Percentiles rank a stretch among this genome's conserved stretches.
Conservation (phyloP, 2,113 vertebrate species). For the Corythaeola cristata region DNA sequence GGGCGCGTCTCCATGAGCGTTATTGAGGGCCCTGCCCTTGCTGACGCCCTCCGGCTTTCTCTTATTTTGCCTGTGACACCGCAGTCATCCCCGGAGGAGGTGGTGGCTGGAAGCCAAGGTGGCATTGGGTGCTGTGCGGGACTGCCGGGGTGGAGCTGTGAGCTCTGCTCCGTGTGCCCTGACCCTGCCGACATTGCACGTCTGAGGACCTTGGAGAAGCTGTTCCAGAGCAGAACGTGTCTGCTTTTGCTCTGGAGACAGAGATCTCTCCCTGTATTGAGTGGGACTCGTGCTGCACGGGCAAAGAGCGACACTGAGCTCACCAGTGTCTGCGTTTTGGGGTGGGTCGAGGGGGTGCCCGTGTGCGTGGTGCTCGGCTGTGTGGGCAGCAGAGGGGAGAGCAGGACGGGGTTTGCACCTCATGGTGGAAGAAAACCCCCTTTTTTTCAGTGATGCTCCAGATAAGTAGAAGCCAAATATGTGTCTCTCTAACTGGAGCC, state of each 20-base stretch:
- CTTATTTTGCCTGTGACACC: neutral
- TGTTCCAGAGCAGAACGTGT: rapidly evolving
- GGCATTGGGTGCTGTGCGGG: rapidly evolving
- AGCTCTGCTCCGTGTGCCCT: neutral
- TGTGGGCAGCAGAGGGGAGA: neutral
- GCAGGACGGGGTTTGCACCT: neutral
- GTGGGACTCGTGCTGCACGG: rapidly evolving
- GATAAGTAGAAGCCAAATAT: neutral
- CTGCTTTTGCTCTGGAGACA: neutral
- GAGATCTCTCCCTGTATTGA: neutral
- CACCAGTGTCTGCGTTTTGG: rapidly evolving
- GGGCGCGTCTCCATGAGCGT: neutral
- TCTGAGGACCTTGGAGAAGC: neutral
- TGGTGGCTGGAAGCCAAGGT: neutral
- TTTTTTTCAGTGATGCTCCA: neutral
- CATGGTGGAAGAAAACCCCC: neutral
- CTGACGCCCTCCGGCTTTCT: neutral
- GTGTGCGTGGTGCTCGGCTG: neutral
- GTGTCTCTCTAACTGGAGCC: neutral
- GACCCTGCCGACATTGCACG: neutral
- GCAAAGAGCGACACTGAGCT: neutral
- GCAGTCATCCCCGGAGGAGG: neutral
- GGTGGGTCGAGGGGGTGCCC: rapidly evolving
- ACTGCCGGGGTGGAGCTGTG: neutral
- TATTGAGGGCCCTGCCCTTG: neutral